Percentiles rank a stretch among this genome's conserved stretches.
These are phyloP conservation scores for Anarsia innoxiella DNA, from an alignment of 2,888 invertebrate species.

Conservation along the genomic window DNA sequence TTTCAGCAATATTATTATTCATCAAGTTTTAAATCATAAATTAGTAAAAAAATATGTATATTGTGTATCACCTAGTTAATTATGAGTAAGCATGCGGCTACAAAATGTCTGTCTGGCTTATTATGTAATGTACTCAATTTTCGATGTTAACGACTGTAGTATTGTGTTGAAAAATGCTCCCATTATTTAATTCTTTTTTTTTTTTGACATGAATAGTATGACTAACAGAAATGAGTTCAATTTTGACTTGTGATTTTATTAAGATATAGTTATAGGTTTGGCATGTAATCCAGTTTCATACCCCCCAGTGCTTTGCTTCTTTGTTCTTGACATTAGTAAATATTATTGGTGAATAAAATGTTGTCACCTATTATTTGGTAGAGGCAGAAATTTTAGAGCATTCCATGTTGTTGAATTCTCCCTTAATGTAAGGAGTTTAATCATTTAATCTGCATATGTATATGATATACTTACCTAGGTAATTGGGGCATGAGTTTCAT, in stretches of 20 bases:
- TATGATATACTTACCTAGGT: slow-evolving; percentile 27
- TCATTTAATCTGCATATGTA: slow-evolving; percentile 36
- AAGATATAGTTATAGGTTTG: slow-evolving; percentile 3
- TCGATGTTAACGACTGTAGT: no score
- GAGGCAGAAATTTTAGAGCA: slow-evolving; percentile 47
- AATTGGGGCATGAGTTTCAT: slow-evolving; percentile 38
- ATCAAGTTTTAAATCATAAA: slow-evolving; percentile 18
- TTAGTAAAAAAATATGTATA: slow-evolving; percentile 18
- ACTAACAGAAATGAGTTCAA: no score
- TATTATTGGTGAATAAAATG: slow-evolving; percentile 20
- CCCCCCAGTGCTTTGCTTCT: slow-evolving; percentile 47
- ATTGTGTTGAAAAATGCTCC: slow-evolving; percentile 11
- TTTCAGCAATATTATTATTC: slow-evolving; percentile 34
- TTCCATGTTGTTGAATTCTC: slow-evolving; percentile 54
- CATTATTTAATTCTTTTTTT: no score
- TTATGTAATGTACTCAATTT: no score
- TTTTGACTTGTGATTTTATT: not conserved
- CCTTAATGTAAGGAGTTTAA: slow-evolving; percentile 28
- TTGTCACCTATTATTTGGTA: slow-evolving; percentile 20
- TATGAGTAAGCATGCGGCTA: slow-evolving; percentile 27
- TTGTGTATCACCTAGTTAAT: slow-evolving; percentile 7
- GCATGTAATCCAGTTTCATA: slow-evolving; percentile 18
- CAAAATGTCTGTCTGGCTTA: no score
- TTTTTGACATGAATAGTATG: no score
- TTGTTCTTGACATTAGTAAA: slow-evolving; percentile 43